phyloP scores from a whole-genome alignment of 2,113 vertebrate genomes.

The Stegostoma tigrinum region DNA sequence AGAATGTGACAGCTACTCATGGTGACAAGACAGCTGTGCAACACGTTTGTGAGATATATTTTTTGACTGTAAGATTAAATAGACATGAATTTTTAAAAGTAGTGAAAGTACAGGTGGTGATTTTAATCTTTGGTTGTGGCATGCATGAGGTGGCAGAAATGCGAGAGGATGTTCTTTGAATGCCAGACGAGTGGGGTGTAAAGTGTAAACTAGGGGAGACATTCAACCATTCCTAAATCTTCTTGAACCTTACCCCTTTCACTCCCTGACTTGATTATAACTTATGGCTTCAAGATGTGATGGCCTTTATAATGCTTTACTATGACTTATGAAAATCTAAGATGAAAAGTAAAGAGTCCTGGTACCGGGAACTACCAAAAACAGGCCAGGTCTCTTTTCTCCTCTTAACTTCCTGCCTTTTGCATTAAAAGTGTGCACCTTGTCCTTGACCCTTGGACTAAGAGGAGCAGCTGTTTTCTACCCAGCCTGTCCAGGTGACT shows the following conservation, averaged over 20 bases:
- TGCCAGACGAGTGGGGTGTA: too few species aligned
- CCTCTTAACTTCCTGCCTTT: too few species aligned
- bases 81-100: background rate
- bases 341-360: background rate
- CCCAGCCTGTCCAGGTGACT: too few species aligned
- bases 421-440: too few species aligned
- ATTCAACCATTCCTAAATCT: background rate
- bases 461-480: too few species aligned
- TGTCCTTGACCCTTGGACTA: too few species aligned
- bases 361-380: background rate
- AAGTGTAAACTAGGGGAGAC: too few species aligned
- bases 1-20: background rate
- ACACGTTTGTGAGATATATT: background rate
- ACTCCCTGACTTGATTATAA: background rate
- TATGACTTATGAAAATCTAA: background rate
- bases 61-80: background rate
- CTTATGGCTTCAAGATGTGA: background rate
- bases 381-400: background rate
- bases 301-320: background rate
- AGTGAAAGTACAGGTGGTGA: background rate
- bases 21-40: background rate
- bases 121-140: background rate
- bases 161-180: too few species aligned
- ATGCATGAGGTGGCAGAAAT: too few species aligned
- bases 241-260: background rate